These are phyloP conservation scores for Ciconia boyciana DNA, from an alignment of 2,113 vertebrate species.

Conservation along the genomic window DNA sequence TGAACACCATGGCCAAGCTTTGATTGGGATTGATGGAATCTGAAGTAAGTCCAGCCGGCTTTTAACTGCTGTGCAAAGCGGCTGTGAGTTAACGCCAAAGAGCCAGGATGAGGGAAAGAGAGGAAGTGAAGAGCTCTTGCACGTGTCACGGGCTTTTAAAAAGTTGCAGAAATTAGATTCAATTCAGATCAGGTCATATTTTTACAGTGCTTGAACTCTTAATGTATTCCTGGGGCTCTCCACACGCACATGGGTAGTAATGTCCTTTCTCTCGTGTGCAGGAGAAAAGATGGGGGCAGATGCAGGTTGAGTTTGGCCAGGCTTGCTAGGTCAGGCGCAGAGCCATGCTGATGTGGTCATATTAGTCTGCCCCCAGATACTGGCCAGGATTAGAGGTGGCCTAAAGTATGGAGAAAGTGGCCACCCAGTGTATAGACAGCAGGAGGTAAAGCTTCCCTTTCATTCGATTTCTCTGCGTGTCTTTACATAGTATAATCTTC, in stretches of 20 bases:
- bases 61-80: not conserved
- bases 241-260: not conserved
- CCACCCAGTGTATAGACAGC: not conserved
- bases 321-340: not conserved
- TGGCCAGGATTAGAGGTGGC: not conserved
- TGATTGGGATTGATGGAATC: not conserved
- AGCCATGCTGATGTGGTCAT: not conserved
- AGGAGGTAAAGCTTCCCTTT: not conserved
- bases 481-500: not conserved
- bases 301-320: not conserved
- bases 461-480: not conserved
- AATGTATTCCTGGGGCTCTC: not conserved
- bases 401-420: not conserved
- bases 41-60: not conserved
- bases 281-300: not conserved
- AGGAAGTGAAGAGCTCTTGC: not conserved
- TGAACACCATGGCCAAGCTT: not conserved
- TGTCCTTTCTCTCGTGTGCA: not conserved
- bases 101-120: not conserved
- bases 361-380: not conserved
- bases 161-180: not conserved
- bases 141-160: not conserved
- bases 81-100: fast-evolving
- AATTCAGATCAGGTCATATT: not conserved
- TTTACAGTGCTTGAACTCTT: not conserved